Base-by-base conservation (phyloP, 2,888 invertebrate species). In the Silvanus unidentatus region DNA sequence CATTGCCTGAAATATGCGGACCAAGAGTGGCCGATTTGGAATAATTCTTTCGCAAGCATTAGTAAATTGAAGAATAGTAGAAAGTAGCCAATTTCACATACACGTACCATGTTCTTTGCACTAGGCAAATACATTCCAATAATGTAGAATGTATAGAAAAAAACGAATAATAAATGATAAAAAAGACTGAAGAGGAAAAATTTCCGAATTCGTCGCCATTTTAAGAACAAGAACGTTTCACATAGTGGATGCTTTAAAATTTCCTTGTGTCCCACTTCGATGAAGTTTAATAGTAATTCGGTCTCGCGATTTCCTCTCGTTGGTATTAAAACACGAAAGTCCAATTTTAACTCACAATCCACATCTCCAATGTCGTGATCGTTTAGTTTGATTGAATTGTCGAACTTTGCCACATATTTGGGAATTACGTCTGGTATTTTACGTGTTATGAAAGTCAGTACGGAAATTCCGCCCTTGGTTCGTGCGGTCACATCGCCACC, bases 351-450 rank as follows among this genome's bases (percentile, higher is more conserved):
- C 66, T 90, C 89, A 58, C 90, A 90, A 63, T 91, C 90, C 0
- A 88, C 86, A 57, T 91, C 90, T 0, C 88, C 88, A 15, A 90
- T 75, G 65, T 91, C 90, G 59, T 90, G 88, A 60, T 90, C 90
- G 59, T 86, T 86, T 5, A 88, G 77, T 54, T 83, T 82, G 10
- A 90, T 84, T 0, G 88, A 83, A 29, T 82, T 77, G 57, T 89
- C 88, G 36, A 90, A 77, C 63, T 86, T 84, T 28, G 54, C 45
- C 3, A 68, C 58, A 45, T 70, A 71, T 47, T 84, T 80, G 0
- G 87, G 84, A 35, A 90, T 77, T 3, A 88, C 86, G 54, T 89
- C 87, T 0, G 91, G 90, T 0, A 88, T 90, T 52, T 88, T 77
- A n/a, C 89, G 79, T 1, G 88, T 84, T 44, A 91, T 88, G 58